Base-by-base conservation (phyloP, 2,888 invertebrate species). In the Cryptus armator region DNA sequence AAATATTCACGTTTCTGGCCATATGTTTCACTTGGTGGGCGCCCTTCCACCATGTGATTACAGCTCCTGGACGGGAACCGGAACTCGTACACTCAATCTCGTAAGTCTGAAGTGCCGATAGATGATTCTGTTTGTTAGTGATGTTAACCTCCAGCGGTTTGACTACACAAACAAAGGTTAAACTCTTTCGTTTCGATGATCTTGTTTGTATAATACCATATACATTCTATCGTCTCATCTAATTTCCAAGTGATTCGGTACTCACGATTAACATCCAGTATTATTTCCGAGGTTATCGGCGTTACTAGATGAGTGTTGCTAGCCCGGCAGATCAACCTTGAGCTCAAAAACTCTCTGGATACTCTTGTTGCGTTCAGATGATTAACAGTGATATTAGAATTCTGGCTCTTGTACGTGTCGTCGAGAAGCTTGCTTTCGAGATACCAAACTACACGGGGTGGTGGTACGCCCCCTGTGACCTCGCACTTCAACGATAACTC, bases 31-130 rank as follows among this genome's bases (percentile, higher is more conserved):
- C 95, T 94, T 97, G 97, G 90, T 97, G 95, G 91, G 96, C 97
- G 87, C 97, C 97, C 93, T 97, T 97, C 97, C 97, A 98, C 98
- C 98, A 98, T 56, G 97, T 97, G 91, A 98, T 97, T 82, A 96
- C 95, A 3, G 98, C 97, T 88, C 97, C 96, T 9, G 98, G 98
- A 87, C 97, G 95, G 6, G 98, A 98, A 74, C 98, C 98, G 0
- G 97, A 96, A 85, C 97, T 97, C 91, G 96, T 95, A 94, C 98
- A 98, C 92, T 98, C 97, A 86, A 98, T 96, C 91, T 98, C 97
- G 94, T 98, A 98, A 80, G 97, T 95, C 93, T 97, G 97, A 91
- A 97, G 97, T 0, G 98, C 98, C 32, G 97, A 97, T 78, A 98
- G 95, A 92, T 97, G 96, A 90, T 96, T 96, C 92, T 97, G 97